Evolutionary conservation across 2,888 invertebrate genomes (phyloP).

Genomic region (Lucinisca nassula): DNA sequence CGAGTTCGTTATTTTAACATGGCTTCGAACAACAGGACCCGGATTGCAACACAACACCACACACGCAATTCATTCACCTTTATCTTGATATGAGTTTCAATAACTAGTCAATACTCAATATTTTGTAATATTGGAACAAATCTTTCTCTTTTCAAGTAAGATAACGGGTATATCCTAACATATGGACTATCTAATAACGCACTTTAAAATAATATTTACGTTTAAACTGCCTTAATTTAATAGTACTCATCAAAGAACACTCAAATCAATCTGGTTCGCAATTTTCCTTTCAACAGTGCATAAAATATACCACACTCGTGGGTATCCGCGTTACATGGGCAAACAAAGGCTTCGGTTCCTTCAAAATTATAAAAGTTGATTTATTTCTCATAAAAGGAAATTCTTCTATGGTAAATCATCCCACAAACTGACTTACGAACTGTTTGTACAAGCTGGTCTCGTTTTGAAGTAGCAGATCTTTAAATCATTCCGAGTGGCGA

Average conservation of each 20-base stretch:
- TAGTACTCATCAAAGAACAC: slow-evolving; percentile 59
- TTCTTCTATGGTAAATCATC: slow-evolving; percentile 6
- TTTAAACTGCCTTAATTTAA: slow-evolving; percentile 58
- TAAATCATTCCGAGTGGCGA: background rate
- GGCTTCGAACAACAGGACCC: too few species aligned
- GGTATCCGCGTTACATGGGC: background rate
- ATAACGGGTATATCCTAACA: slow-evolving; percentile 56
- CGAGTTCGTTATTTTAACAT: too few species aligned
- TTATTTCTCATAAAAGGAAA: background rate
- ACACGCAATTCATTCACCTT: too few species aligned
- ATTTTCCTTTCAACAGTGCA: slow-evolving; percentile 6
- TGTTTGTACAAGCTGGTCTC: background rate
- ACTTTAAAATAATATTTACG: slow-evolving; percentile 72
- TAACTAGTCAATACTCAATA: background rate
- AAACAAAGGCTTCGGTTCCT: slow-evolving; percentile 1
- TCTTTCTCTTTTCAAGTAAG: slow-evolving; percentile 16
- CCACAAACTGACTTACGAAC: background rate
- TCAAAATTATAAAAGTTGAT: background rate
- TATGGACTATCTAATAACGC: slow-evolving; percentile 52
- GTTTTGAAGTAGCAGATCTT: background rate
- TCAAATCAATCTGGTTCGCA: slow-evolving; percentile 39
- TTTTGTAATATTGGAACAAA: background rate
- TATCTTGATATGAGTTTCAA: background rate
- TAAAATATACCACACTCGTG: background rate
- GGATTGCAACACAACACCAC: too few species aligned